phyloP scores from a whole-genome alignment of 2,797 vertebrate genomes.

The Aratinga solstitialis region DNA sequence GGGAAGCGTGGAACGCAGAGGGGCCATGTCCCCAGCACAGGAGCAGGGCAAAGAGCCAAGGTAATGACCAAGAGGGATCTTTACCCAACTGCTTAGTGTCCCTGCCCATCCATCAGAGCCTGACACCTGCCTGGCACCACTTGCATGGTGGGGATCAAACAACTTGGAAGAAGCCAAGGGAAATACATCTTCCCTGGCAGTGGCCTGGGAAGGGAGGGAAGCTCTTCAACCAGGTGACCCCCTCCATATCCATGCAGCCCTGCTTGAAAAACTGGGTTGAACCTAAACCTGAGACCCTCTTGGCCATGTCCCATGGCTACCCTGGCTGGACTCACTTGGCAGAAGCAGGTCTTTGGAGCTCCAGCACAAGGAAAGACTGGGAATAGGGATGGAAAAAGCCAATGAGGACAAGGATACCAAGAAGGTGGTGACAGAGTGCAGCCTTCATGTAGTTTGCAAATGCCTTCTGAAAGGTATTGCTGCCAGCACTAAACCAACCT shows the following conservation, averaged over 20 bases:
- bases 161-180: background rate
- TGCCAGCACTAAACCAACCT: conserved; percentile 35
- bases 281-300: background rate
- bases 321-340: background rate
- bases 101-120: conserved; percentile 60
- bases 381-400: background rate
- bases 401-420: background rate
- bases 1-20: background rate
- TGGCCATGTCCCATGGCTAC: background rate
- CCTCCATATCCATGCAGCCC: background rate
- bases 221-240: background rate
- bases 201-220: background rate
- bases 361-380: background rate
- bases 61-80: conserved; percentile 55
- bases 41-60: conserved; percentile 59
- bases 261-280: background rate
- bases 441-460: background rate
- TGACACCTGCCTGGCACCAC: background rate
- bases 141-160: accelerated
- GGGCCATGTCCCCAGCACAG: background rate
- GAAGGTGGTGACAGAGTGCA: background rate
- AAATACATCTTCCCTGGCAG: background rate
- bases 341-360: background rate
- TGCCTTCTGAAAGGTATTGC: background rate
- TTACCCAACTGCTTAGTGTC: conserved; percentile 69